Percentiles rank a stretch among this genome's conserved stretches.
phyloP scores from a whole-genome alignment of 2,113 vertebrate genomes.

The Phylloscopus whistleri region DNA sequence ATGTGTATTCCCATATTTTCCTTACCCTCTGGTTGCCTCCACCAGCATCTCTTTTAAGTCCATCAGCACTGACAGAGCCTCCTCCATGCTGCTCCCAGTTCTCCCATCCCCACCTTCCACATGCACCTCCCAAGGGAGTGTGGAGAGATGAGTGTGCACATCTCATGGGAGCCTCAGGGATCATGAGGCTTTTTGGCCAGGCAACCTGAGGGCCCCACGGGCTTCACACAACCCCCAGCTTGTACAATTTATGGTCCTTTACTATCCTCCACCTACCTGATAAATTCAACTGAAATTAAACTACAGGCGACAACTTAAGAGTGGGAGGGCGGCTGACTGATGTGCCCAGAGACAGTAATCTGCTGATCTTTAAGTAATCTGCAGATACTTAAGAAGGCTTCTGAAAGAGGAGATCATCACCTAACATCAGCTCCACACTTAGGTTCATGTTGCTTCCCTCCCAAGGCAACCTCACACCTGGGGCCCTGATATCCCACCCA shows the following conservation, averaged over 20 bases:
- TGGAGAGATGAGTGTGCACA: fast-evolving
- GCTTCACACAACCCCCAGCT: not conserved
- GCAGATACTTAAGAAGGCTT: not conserved
- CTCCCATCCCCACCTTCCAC: too few relatives aligned
- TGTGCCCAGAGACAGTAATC: not conserved
- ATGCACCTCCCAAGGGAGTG: fast-evolving
- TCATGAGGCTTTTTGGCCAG: not conserved
- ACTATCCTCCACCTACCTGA: not conserved
- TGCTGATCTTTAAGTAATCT: not conserved
- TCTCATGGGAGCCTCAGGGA: fast-evolving
- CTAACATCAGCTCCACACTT: not conserved
- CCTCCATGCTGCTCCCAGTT: not conserved
- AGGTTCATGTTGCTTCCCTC: not conserved
- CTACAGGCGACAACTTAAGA: not conserved
- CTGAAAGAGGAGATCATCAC: not conserved
- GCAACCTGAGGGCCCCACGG: not conserved
- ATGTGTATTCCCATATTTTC: not conserved
- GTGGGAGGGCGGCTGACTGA: not conserved
- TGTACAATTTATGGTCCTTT: not conserved
- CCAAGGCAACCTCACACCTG: not conserved
- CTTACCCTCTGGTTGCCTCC: not conserved
- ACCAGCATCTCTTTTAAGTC: not conserved
- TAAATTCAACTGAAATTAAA: not conserved
- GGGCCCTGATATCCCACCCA: not conserved
- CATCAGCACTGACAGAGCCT: not conserved